These are phyloP conservation scores for Nasonia longicornis DNA, from an alignment of 1,140 invertebrate species.

Conservation along the genomic window DNA sequence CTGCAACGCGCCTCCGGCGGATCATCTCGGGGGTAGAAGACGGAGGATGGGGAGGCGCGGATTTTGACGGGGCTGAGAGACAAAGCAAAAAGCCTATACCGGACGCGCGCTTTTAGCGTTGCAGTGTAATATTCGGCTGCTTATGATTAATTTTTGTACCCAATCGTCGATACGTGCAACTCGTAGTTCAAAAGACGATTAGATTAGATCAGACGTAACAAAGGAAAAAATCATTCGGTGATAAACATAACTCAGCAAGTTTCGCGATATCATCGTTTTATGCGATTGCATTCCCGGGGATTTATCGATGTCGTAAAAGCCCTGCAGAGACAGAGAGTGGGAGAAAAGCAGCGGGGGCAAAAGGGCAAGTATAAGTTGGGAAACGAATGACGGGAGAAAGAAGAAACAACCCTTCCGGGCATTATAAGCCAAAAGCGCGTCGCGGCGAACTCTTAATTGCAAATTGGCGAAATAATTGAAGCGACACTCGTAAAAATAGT, in stretches of 20 bases:
- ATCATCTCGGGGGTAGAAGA: slow-evolving; percentile 37
- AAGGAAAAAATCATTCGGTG: slow-evolving; percentile 41
- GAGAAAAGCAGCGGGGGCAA: not conserved
- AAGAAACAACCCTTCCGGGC: slow-evolving; percentile 47
- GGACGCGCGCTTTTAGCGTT: not conserved
- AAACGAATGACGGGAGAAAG: slow-evolving; percentile 41
- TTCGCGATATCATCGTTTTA: slow-evolving; percentile 42
- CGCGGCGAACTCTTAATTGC: slow-evolving; percentile 62
- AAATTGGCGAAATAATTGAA: slow-evolving; percentile 68
- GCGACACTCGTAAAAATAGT: slow-evolving; percentile 66
- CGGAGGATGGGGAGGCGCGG: slow-evolving; percentile 4
- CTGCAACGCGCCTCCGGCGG: slow-evolving; percentile 50
- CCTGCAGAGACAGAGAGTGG: not conserved
- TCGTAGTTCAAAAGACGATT: slow-evolving; percentile 2
- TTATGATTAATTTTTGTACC: not conserved
- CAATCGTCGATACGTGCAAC: no score
- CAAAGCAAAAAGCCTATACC: slow-evolving; percentile 9
- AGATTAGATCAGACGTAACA: slow-evolving; percentile 4
- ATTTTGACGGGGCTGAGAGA: slow-evolving; percentile 41
- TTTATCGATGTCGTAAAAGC: slow-evolving; percentile 18
- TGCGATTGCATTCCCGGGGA: slow-evolving; percentile 19
- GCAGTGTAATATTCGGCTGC: not conserved
- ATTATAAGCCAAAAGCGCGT: slow-evolving; percentile 42
- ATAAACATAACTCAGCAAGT: slow-evolving; percentile 45
- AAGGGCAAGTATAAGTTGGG: slow-evolving; percentile 48